Percentiles rank a stretch among this genome's conserved stretches.
Conservation (phyloP, 2,797 vertebrate species). For the Picus viridis region DNA sequence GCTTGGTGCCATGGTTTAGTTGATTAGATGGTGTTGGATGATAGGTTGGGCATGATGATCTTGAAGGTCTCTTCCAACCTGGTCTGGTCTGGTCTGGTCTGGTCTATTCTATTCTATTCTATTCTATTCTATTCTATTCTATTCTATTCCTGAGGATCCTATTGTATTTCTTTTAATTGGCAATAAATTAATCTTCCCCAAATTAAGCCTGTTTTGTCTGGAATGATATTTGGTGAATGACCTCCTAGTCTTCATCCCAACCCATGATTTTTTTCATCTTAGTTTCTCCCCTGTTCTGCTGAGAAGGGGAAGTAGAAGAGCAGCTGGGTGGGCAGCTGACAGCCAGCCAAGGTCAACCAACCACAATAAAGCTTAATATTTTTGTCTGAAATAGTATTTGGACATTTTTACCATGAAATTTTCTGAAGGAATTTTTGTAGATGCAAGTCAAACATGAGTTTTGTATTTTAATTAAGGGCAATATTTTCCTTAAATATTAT, state of each 20-base stretch:
- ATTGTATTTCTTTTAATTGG: not conserved
- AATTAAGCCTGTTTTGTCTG: not conserved
- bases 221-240: not conserved
- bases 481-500: not conserved
- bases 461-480: not conserved
- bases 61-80: no score
- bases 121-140: no score
- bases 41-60: no score
- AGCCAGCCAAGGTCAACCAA: not conserved
- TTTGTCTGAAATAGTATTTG: not conserved
- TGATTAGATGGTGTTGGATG: no score
- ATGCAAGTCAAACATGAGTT: not conserved
- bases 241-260: not conserved
- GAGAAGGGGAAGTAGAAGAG: not conserved
- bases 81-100: no score
- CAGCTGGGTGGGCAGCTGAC: not conserved
- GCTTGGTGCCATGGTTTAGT: no score
- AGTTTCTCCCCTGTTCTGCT: rapidly evolving
- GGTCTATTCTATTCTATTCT: no score
- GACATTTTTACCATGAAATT: not conserved
- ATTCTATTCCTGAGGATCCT: not conserved
- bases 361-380: not conserved
- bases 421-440: not conserved
- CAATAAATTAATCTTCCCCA: not conserved
- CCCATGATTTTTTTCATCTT: not conserved